These are phyloP conservation scores for Anser cygnoides DNA, from an alignment of 2,113 vertebrate species.

Conservation along the genomic window DNA sequence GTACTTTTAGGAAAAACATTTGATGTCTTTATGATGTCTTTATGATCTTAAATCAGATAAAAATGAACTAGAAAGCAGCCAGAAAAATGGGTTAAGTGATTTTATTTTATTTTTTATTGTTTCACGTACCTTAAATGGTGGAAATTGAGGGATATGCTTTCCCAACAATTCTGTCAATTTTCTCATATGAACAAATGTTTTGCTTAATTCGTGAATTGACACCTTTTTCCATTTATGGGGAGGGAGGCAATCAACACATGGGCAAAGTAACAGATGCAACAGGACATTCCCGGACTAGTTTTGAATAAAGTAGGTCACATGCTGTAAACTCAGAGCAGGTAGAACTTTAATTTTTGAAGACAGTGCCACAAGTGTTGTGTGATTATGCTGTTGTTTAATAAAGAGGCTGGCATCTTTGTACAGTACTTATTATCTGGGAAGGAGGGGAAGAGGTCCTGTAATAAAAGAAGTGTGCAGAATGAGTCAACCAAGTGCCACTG, in stretches of 20 bases:
- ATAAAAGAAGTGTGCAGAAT: not conserved
- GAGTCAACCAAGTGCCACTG: not conserved
- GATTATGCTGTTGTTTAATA: slow-evolving; percentile 46
- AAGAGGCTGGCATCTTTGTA: not conserved
- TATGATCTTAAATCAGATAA: not conserved
- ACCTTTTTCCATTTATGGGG: not conserved
- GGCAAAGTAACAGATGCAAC: not conserved
- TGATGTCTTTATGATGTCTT: not conserved
- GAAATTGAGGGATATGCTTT: not conserved
- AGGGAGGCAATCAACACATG: not conserved
- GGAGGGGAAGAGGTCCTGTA: not conserved
- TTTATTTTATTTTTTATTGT: not conserved
- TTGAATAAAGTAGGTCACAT: slow-evolving; percentile 65
- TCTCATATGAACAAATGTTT: not conserved
- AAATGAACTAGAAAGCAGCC: not conserved
- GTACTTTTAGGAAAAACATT: not conserved
- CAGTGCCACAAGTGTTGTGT: not conserved
- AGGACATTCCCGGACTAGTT: slow-evolving; percentile 7
- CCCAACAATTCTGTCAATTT: not conserved
- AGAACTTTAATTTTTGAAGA: slow-evolving; percentile 26
- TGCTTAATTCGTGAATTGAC: not conserved
- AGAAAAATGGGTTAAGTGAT: not conserved
- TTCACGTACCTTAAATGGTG: not conserved
- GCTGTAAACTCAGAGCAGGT: slow-evolving; percentile 11
- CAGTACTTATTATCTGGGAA: not conserved